Base-by-base conservation (phyloP, 2,797 vertebrate genomes). In the Cossypha caffra region DNA sequence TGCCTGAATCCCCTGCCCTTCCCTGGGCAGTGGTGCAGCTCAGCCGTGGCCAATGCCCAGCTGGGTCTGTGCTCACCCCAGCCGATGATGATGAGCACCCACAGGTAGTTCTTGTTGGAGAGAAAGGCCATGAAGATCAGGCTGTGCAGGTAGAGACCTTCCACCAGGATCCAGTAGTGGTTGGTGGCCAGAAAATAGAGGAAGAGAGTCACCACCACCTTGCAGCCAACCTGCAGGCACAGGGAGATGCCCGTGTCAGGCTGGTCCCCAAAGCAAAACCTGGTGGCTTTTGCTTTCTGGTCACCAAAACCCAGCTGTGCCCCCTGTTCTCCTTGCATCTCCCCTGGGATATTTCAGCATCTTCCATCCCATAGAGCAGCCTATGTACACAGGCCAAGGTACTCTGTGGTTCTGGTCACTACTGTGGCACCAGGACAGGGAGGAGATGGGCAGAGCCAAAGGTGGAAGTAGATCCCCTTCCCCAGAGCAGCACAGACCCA, bases 71-170 rank as follows among this genome's bases (percentile, higher is more conserved):
- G 76, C 98, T 98, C 86, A 99, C 99, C 99, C 99, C 99, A 99
- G 64, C 99, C 99, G 0, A 99, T 99, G 98, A 99, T 98, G 84
- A 98, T 99, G 74, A 99, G 98, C 57, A 98, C 98, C 98, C 99
- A 99, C 50, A 99, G 96, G 97, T 99, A 99, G 97, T 97, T 99
- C 97, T 98, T 99, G 96, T 99, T 98, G 16, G 99, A 99, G 51
- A 99, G 98, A 96, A 99, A 99, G 91, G 99, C 99, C 99, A 99
- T 99, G 97, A 99, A 99, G 97, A 99, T 99, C 71, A 99, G 98
- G 85, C 99, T 99, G 81, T 99, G 99, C 33, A 99, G 96, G 96
- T 99, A 99, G 84, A 99, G 97, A 5, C 99, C 99, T 97, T 99
- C 99, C 95, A 99, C 99, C 91, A 99, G 97, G 94, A 99, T 99